phyloP scores from a whole-genome alignment of 2,888 invertebrate genomes.

The Campoplex nolae region DNA sequence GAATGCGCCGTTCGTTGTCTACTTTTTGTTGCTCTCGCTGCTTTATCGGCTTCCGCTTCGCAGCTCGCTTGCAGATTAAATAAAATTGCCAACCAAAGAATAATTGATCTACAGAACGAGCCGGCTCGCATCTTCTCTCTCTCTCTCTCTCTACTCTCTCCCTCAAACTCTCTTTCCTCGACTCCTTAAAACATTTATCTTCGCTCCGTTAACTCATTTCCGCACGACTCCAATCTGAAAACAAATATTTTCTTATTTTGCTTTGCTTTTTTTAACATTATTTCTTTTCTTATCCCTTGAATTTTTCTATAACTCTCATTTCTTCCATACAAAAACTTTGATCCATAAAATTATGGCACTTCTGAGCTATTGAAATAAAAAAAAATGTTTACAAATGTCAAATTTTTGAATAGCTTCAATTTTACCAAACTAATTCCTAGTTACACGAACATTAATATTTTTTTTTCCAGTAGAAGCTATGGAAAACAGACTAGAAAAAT shows the following conservation, averaged over 20 bases:
- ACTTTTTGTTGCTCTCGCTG: conserved; percentile 76
- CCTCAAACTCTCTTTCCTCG: conserved; percentile 31
- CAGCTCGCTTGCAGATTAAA: conserved; percentile 71
- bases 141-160: conserved; percentile 47
- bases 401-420: not conserved
- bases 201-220: conserved; percentile 62
- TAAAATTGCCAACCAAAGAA: conserved; percentile 76
- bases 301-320: not conserved
- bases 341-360: not conserved
- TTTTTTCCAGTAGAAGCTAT: not conserved
- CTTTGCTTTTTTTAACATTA: not conserved
- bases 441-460: not conserved
- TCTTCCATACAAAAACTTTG: not conserved
- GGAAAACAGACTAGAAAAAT: not conserved
- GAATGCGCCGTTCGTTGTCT: conserved; percentile 72
- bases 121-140: conserved; percentile 77
- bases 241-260: not conserved
- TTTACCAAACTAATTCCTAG: not conserved
- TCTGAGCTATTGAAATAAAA: not conserved
- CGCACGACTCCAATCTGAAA: conserved; percentile 61
- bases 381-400: not conserved
- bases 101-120: conserved; percentile 73
- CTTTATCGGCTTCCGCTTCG: conserved; percentile 74
- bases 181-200: conserved; percentile 53
- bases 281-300: not conserved